Conservation (phyloP, 2,888 invertebrate genomes). For the Drosophila fungiperda region DNA sequence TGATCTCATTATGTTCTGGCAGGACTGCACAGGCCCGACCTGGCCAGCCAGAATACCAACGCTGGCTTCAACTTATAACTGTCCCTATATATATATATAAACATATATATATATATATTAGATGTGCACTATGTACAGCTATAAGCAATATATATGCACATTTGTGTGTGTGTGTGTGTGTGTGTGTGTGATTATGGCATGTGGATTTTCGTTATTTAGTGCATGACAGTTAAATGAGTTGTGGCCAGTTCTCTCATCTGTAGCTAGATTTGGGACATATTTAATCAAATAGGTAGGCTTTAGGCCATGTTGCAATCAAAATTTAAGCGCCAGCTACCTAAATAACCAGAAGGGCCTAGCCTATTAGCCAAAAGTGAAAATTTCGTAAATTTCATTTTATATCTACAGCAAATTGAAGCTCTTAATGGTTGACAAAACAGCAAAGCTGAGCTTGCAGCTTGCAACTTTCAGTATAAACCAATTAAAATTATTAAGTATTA, state of each 20-base stretch:
- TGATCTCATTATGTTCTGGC: conserved; percentile 72
- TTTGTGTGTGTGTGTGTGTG: conserved; percentile 13
- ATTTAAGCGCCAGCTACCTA: conserved; percentile 37
- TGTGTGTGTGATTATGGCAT: conserved; percentile 34
- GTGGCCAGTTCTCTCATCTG: conserved; percentile 63
- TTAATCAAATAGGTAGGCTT: conserved; percentile 62
- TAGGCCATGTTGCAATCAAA: conserved; percentile 32
- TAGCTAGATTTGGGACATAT: conserved; percentile 57
- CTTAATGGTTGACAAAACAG: conserved; percentile 28
- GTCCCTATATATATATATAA: background rate
- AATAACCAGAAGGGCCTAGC: conserved; percentile 13
- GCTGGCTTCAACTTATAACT: conserved; percentile 23
- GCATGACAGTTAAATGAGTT: conserved; percentile 81
- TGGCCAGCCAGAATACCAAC: conserved; percentile 35
- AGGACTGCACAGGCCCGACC: conserved; percentile 12
- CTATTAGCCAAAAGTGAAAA: conserved; percentile 14
- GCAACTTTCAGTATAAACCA: background rate
- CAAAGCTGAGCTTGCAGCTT: conserved; percentile 2
- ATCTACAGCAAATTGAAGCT: conserved; percentile 20
- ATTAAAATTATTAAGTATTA: conserved; percentile 1
- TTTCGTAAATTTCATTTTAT: conserved; percentile 2
- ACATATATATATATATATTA: background rate
- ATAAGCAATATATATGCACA: conserved; percentile 42
- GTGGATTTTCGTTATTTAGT: conserved; percentile 78
- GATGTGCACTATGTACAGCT: conserved; percentile 56